These are phyloP conservation scores for Xanthia togata DNA, from an alignment of 2,888 invertebrate genomes.

Conservation along the genomic window DNA sequence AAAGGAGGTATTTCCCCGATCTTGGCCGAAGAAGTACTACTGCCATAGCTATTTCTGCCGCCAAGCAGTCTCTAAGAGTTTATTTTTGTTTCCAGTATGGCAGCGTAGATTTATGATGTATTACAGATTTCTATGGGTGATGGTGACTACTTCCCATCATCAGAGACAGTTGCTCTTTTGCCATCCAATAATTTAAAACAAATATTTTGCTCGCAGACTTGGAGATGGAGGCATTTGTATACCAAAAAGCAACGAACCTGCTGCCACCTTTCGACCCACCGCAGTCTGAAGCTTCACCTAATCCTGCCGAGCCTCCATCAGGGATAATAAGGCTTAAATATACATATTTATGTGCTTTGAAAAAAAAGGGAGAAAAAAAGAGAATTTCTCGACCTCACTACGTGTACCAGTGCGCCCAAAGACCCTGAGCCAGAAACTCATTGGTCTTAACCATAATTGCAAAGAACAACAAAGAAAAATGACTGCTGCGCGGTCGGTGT, in stretches of 20 bases:
- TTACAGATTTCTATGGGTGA: background rate
- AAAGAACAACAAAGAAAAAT: background rate
- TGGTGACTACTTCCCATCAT: background rate
- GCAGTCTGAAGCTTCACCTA: conserved; percentile 45
- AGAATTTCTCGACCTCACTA: too few relatives aligned
- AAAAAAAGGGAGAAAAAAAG: background rate
- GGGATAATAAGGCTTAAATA: background rate
- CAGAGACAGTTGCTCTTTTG: background rate
- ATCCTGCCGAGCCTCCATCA: conserved; percentile 47
- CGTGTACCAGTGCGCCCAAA: background rate
- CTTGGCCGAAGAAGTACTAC: background rate
- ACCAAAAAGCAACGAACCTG: conserved; percentile 69
- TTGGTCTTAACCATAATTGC: background rate
- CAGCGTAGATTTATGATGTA: background rate
- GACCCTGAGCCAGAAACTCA: too few relatives aligned
- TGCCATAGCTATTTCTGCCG: background rate
- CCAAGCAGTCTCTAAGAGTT: background rate
- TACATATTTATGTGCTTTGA: background rate
- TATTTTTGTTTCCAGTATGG: background rate
- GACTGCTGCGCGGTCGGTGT: too few relatives aligned
- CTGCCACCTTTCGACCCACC: conserved; percentile 66
- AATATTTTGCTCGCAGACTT: conserved; percentile 59
- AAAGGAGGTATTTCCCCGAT: background rate
- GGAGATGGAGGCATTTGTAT: conserved; percentile 67
- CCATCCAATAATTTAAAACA: too few relatives aligned